Evolutionary conservation across 1,140 invertebrate genomes (phyloP).

Genomic region (Pseudobourletiella spinata): DNA sequence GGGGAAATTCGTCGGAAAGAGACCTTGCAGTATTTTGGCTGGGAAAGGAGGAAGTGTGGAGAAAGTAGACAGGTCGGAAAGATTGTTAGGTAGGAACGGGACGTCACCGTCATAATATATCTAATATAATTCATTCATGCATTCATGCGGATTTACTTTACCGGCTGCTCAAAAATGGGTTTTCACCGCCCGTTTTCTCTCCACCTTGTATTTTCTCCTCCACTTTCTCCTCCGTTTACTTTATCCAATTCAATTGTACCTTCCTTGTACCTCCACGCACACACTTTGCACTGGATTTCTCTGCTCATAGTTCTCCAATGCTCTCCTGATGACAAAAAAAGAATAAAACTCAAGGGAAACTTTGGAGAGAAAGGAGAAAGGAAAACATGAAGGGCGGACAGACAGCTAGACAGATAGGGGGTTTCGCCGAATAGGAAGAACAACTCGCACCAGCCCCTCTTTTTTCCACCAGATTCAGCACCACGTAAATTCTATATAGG

Average conservation of each 20-base stretch:
- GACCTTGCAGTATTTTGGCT: no score
- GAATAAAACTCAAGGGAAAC: no score
- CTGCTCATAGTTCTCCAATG: no score
- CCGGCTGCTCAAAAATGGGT: slow-evolving; percentile 1
- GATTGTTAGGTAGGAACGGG: background rate
- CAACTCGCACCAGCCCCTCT: background rate
- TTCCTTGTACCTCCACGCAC: no score
- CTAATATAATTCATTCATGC: slow-evolving; percentile 2
- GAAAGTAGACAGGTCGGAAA: no score
- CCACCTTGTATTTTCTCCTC: background rate
- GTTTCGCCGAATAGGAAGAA: background rate
- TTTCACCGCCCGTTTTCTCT: background rate
- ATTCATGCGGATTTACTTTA: slow-evolving; percentile 8
- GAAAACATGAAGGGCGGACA: no score
- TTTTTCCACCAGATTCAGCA: slow-evolving; percentile 6
- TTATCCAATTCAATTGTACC: background rate
- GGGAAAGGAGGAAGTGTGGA: no score
- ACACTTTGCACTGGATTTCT: no score
- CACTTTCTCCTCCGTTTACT: slow-evolving; percentile 1
- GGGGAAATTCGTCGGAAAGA: no score
- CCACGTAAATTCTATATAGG: slow-evolving; percentile 8
- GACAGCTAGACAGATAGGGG: no score
- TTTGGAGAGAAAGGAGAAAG: no score
- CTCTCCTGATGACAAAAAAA: background rate
- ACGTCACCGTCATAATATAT: slow-evolving; percentile 3